These are phyloP conservation scores for Conops quadrifasciatus DNA, from an alignment of 2,888 invertebrate species.

Conservation along the genomic window DNA sequence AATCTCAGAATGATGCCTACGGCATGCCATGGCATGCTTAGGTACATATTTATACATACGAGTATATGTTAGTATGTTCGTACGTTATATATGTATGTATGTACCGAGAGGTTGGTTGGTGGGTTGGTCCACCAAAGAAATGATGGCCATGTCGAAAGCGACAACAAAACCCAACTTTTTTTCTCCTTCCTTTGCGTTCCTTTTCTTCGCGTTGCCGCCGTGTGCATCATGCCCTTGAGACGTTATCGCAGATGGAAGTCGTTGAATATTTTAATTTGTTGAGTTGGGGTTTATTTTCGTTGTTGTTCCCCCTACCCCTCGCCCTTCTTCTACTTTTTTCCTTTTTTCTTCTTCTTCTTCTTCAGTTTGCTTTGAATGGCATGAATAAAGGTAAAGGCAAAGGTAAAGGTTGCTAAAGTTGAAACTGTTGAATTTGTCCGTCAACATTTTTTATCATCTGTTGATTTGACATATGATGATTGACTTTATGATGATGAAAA, in stretches of 20 bases:
- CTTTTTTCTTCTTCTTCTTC: slow-evolving; percentile 14
- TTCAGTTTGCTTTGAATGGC: too few species aligned
- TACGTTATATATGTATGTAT: too few species aligned
- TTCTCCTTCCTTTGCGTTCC: too few species aligned
- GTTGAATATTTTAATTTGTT: slow-evolving; percentile 34
- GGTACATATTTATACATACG: too few species aligned
- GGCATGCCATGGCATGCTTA: background rate
- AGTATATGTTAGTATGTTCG: too few species aligned
- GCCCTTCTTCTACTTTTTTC: background rate
- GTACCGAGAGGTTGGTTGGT: background rate
- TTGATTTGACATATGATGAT: slow-evolving; percentile 19
- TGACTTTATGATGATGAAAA: background rate
- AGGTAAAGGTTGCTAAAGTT: too few species aligned
- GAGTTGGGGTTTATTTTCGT: too few species aligned
- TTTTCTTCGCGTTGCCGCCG: slow-evolving; percentile 13
- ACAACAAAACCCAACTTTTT: too few species aligned
- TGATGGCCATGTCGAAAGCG: slow-evolving; percentile 36
- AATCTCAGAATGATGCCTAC: background rate
- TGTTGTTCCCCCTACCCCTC: too few species aligned
- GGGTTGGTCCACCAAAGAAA: slow-evolving; percentile 17
- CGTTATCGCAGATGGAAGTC: slow-evolving; percentile 41
- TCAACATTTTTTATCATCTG: slow-evolving; percentile 24
- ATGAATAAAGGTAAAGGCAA: too few species aligned
- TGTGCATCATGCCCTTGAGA: slow-evolving; percentile 58
- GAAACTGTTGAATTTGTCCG: slow-evolving; percentile 30